Percentiles rank a stretch among this genome's conserved stretches.
Conservation (phyloP, 2,797 vertebrate genomes). For the Pachyuromys duprasi region DNA sequence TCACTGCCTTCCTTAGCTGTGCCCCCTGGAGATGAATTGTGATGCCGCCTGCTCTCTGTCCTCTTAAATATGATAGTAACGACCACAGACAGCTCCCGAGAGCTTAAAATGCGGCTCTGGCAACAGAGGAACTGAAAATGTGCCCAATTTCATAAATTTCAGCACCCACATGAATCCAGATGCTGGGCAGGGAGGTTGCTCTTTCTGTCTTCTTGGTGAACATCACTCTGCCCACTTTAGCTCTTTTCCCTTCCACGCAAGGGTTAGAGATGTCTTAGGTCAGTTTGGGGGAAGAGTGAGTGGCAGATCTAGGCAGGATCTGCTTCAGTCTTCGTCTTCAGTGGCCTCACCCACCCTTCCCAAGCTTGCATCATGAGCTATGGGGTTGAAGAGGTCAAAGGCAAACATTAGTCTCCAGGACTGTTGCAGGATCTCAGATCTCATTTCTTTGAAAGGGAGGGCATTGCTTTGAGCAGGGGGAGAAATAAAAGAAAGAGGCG, state of each 20-base stretch:
- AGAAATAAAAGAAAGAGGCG: neutral
- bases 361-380: neutral
- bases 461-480: neutral
- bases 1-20: neutral
- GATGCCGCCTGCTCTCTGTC: neutral
- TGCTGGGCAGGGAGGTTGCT: neutral
- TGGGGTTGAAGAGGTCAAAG: neutral
- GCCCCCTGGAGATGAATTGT: neutral
- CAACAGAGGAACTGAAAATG: neutral
- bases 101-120: neutral
- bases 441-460: neutral
- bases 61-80: neutral
- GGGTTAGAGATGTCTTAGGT: neutral
- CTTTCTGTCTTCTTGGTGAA: neutral
- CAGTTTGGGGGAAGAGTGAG: neutral
- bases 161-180: neutral
- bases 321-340: neutral
- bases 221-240: neutral
- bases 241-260: neutral
- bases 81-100: neutral
- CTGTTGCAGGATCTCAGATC: neutral
- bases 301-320: neutral
- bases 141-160: constrained; percentile 16
- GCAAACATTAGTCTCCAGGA: neutral
- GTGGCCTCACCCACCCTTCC: accelerated